Conservation (phyloP, 2,888 invertebrate genomes). For the Apamea sordens region DNA sequence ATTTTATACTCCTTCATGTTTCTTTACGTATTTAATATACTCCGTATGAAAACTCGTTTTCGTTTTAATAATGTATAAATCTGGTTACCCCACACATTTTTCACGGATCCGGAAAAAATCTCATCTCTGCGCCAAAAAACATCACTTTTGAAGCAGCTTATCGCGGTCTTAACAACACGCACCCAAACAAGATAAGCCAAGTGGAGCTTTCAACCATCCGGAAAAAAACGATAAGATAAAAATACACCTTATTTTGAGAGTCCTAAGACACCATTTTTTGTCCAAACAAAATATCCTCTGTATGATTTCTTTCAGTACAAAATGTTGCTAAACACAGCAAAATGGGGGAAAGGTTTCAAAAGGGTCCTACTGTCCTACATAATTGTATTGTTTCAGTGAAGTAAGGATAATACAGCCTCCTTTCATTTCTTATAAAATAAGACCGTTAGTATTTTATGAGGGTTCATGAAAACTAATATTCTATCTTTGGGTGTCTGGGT, state of each 20-base stretch:
- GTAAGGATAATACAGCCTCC: slow-evolving; percentile 16
- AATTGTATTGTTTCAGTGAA: slow-evolving; percentile 43
- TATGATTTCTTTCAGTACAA: slow-evolving; percentile 26
- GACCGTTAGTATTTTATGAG: slow-evolving; percentile 25
- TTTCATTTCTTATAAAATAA: slow-evolving; percentile 38
- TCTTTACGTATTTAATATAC: not conserved
- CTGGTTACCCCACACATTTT: not conserved
- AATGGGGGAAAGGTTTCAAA: slow-evolving; percentile 29
- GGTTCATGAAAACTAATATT: slow-evolving; percentile 38
- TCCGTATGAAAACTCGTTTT: not conserved
- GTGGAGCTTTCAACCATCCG: slow-evolving; percentile 7
- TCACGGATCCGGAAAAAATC: not conserved
- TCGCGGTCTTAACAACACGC: not conserved
- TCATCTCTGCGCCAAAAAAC: slow-evolving; percentile 8
- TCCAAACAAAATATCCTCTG: not conserved
- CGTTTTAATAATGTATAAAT: not conserved
- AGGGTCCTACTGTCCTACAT: slow-evolving; percentile 18
- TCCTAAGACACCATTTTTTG: slow-evolving; percentile 24
- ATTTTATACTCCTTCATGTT: not conserved
- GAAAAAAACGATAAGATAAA: slow-evolving; percentile 14
- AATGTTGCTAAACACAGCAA: slow-evolving; percentile 19
- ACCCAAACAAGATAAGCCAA: slow-evolving; percentile 36
- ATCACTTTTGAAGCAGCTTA: not conserved
- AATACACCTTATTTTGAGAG: slow-evolving; percentile 28
- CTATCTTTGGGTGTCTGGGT: not conserved